phyloP scores from a whole-genome alignment of 2,888 invertebrate genomes.

The Meghimatium bilineatum region DNA sequence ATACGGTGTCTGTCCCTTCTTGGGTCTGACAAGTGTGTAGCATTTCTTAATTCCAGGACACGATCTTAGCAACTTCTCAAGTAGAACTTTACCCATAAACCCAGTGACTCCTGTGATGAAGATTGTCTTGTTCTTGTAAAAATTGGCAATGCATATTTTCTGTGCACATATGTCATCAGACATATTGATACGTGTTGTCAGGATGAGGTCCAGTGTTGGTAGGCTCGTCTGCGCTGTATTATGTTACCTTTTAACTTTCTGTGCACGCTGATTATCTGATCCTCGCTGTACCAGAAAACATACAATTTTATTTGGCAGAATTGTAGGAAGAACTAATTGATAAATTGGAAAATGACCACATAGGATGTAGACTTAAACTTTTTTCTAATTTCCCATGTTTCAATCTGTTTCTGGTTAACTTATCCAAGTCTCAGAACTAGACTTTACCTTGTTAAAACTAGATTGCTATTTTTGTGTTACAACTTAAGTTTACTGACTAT shows the following conservation, averaged over 20 bases:
- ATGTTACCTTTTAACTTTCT: background rate
- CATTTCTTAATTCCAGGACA: conserved; percentile 86
- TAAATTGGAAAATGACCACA: no score
- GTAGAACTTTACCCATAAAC: conserved; percentile 91
- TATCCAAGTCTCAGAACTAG: no score
- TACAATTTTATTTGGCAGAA: background rate
- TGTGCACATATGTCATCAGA: conserved; percentile 50
- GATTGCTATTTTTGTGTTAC: no score
- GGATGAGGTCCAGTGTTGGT: background rate
- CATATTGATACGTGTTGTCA: conserved; percentile 1
- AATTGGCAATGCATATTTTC: conserved; percentile 78
- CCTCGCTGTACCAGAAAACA: background rate
- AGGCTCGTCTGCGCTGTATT: background rate
- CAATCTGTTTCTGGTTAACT: no score
- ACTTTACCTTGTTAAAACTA: no score
- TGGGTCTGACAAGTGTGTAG: conserved; percentile 86
- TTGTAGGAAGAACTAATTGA: no score
- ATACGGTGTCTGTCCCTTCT: conserved; percentile 83
- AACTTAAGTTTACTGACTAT: no score
- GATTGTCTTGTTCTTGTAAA: conserved; percentile 84
- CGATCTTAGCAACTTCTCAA: conserved; percentile 91
- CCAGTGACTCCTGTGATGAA: conserved; percentile 97
- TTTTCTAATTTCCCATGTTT: no score
- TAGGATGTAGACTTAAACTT: no score
- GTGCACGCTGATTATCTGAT: background rate